Percentiles rank a stretch among this genome's conserved stretches.
These are phyloP conservation scores for Morinoia aosen DNA, from an alignment of 2,888 invertebrate genomes.

Conservation along the genomic window DNA sequence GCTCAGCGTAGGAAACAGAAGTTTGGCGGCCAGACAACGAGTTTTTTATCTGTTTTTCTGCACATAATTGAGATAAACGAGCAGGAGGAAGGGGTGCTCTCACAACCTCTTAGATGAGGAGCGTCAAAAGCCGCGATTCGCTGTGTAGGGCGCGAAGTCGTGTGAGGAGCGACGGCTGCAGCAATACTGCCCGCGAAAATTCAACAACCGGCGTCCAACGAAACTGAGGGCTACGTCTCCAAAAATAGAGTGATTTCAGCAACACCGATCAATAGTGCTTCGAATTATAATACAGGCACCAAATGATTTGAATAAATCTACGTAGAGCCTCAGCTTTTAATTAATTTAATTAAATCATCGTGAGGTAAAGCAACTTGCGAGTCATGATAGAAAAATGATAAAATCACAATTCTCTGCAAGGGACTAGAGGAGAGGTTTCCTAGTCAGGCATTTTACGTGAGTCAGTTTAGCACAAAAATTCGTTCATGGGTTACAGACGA, in stretches of 20 bases:
- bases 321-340: too few species aligned
- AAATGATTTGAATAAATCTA: too few species aligned
- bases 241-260: too few species aligned
- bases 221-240: too few species aligned
- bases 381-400: neutral
- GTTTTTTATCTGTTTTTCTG: neutral
- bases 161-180: neutral
- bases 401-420: neutral
- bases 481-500: neutral
- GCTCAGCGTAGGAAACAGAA: neutral
- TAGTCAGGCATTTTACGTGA: neutral
- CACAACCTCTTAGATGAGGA: neutral
- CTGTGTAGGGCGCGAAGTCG: neutral
- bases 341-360: too few species aligned
- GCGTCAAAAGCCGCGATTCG: neutral
- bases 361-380: neutral
- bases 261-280: too few species aligned
- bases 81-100: neutral
- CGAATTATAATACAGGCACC: too few species aligned
- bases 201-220: neutral
- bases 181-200: neutral
- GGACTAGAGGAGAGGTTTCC: neutral
- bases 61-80: neutral
- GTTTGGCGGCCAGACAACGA: neutral
- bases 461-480: neutral